Evolutionary conservation across 2,888 invertebrate genomes (phyloP), one percentile per base, ranked within the genome.

Genomic region (Peribatodes rhomboidaria): DNA sequence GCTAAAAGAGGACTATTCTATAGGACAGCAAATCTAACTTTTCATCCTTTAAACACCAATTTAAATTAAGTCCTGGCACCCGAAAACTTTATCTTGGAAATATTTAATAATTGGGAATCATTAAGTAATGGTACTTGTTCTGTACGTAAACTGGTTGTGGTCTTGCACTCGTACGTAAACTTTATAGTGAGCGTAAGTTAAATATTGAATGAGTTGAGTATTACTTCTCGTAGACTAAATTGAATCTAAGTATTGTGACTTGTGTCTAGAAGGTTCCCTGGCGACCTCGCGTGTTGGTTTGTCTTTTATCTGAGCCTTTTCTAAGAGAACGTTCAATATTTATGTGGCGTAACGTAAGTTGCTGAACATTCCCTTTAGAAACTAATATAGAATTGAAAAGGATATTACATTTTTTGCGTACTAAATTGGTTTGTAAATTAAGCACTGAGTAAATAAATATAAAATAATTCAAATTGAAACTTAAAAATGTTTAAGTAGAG

Each of bases 281-380:
- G 62, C 33, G 62, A 63, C 52, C 39, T 50, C 58, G 33, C 35
- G 20, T 58, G 55, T 68, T 62, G 64, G 68, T 70, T 71, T 70
- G 60, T 73, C 65, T 69, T 78, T 73, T 73, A 70, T 70, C 64
- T 71, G 18, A 67, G 61, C 59, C 58, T 61, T 39, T 61, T 66
- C 65, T 65, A 70, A 67, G 67, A 63, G 61, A 71, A 71, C 69
- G 55, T 68, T 68, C 72, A 76, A 75, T 68, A 72, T 78, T 70
- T 71, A 67, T 70, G 70, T 39, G 44, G 54, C 69, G 61, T 57
- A 57, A 33, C 65, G 49, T 63, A 63, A 56, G 54, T 46, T 63
- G 41, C 22, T 44, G 22, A 44, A 53, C 18, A 33, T 46, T 54
- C 27, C 37, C 41, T 49, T 49, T 16, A 59, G 27, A 53, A 53